Evolutionary conservation across 2,888 invertebrate genomes (phyloP).

Genomic region (Drosophila quinaria): DNA sequence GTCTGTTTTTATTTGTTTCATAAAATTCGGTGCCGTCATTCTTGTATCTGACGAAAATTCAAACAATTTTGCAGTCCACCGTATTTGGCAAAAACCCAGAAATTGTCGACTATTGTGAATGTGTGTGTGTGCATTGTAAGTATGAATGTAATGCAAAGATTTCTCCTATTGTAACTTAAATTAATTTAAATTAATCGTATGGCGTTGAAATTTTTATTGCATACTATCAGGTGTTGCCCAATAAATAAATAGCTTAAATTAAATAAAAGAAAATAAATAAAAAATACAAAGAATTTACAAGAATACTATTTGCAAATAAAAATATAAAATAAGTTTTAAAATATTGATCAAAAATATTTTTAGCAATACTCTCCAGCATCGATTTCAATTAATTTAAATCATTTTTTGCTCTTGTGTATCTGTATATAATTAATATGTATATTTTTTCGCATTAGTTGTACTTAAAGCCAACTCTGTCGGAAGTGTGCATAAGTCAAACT

Average conservation of each 20-base stretch:
- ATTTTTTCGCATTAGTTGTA: neutral
- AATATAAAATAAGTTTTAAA: neutral
- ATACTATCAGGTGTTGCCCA: slow-evolving; percentile 3
- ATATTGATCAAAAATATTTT: neutral
- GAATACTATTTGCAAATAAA: neutral
- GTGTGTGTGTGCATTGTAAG: neutral
- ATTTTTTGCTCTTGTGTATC: neutral
- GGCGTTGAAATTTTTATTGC: slow-evolving; percentile 14
- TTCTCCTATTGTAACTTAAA: slow-evolving; percentile 14
- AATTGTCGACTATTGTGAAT: slow-evolving; percentile 30
- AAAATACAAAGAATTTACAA: neutral
- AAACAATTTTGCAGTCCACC: slow-evolving; percentile 51
- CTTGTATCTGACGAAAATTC: slow-evolving; percentile 50
- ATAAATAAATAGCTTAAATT: neutral
- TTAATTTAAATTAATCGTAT: slow-evolving; percentile 1
- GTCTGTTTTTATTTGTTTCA: neutral
- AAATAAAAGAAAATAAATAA: too few relatives aligned
- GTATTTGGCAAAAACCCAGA: slow-evolving; percentile 63
- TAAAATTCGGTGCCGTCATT: slow-evolving; percentile 48
- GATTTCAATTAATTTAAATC: neutral
- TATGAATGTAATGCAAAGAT: slow-evolving; percentile 1
- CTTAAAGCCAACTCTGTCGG: neutral
- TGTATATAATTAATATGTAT: neutral
- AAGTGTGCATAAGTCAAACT: neutral
- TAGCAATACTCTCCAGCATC: neutral